Evolutionary conservation across 2,888 invertebrate genomes (phyloP).

Genomic region (Agrochola litura): DNA sequence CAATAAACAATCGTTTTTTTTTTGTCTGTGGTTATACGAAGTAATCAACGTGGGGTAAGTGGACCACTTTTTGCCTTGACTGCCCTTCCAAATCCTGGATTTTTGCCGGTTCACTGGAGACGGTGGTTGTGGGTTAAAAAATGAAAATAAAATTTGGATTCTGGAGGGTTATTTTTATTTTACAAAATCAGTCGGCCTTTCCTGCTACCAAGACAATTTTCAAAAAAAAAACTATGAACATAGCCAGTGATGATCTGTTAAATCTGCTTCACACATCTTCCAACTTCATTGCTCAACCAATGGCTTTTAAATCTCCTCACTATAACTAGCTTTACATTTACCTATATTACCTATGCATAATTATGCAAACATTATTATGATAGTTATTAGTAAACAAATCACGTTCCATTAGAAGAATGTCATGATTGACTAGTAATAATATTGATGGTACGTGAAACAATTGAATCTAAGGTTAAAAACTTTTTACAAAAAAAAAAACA

Average conservation of each 20-base stretch:
- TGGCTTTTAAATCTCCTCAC: not conserved
- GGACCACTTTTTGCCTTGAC: conserved; percentile 59
- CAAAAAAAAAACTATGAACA: not conserved
- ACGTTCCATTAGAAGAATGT: conserved; percentile 45
- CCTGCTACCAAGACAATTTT: not conserved
- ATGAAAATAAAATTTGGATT: conserved; percentile 14
- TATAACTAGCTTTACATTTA: not conserved
- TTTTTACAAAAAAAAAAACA: too few relatives aligned
- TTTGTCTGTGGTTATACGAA: conserved; percentile 54
- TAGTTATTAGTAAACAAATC: conserved; percentile 29
- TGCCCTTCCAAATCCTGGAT: conserved; percentile 58
- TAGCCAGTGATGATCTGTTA: too few relatives aligned
- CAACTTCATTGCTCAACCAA: not conserved
- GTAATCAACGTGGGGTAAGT: conserved; percentile 59
- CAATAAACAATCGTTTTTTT: conserved; percentile 54
- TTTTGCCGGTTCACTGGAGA: conserved; percentile 52
- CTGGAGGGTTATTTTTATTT: not conserved
- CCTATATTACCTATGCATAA: not conserved
- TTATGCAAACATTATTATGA: not conserved
- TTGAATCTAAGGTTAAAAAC: conserved; percentile 34
- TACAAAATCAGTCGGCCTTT: not conserved
- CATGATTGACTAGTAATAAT: conserved; percentile 27
- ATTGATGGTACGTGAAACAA: conserved; percentile 26
- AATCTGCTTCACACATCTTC: not conserved
- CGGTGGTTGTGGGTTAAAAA: conserved; percentile 33